Base-by-base conservation (phyloP, 2,113 vertebrate species). In the Elaphurus davidianus region DNA sequence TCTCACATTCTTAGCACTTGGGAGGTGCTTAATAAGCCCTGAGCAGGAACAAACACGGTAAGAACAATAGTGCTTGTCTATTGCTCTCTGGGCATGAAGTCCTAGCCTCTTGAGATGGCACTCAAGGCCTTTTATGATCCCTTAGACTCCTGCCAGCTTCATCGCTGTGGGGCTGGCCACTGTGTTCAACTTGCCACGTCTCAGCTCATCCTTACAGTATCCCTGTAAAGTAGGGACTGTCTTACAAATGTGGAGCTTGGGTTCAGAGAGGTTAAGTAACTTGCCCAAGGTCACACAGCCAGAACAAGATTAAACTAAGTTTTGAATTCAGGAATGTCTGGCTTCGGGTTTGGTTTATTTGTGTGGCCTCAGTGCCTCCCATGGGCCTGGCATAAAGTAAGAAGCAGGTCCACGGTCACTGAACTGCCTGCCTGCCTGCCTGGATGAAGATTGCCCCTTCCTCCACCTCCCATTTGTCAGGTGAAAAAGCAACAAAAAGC, bases 191-290 rank as follows among this genome's bases (percentile, higher is more conserved):
- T 19, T 6, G 5, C 30, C 2, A 0, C 6, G 9, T 40, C 90
- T 86, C 60, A 47, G 17, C 54, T 54, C 45, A 3, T 62, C 47
- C 60, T 67, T 28, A 43, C 13, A 27, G 30, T 19, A 47, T 30
- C 21, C n/a, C 33, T 52, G 25, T 17, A 83, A 47, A 64, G 74
- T 16, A 83, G 33, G n/a, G 60, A 28, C 52, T 71, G 2, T 23
- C 83, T 78, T 6, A 60, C 25, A n/a, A 19, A 88, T 33, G 45
- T 27, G n/a, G 59, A 96, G 60, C 36, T 52, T 88, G 60, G 3
- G 25, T 71, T 74, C 96, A 93, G 96, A 95, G 86, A 95, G 79
- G 86, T 82, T 85, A 85, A 90, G 94, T 40, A 13, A 93, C 59
- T 87, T 94, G 60, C 83, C 86, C 52, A 96, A 50, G 28, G 79